Percentiles rank a stretch among this genome's conserved stretches.
These are phyloP conservation scores for Trinectes maculatus DNA, from an alignment of 2,113 vertebrate genomes.

Conservation along the genomic window DNA sequence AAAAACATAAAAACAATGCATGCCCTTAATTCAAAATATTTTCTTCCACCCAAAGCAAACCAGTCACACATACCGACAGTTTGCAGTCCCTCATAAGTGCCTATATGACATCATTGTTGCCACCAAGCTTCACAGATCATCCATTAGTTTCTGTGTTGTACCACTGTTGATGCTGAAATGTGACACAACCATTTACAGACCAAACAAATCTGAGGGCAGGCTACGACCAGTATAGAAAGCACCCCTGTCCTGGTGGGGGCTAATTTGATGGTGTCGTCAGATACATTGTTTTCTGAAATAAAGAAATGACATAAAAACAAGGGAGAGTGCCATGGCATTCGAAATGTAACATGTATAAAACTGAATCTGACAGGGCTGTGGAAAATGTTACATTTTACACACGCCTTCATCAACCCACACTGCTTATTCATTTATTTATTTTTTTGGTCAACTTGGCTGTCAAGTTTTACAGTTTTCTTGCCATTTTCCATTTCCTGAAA, in stretches of 20 bases:
- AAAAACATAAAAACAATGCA: constrained; percentile 74
- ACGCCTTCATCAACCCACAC: constrained; percentile 31
- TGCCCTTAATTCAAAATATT: constrained; percentile 78
- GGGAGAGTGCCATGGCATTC: constrained; percentile 32
- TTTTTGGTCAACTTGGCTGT: constrained; percentile 80
- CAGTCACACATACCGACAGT: constrained; percentile 58
- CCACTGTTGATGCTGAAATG: constrained; percentile 29
- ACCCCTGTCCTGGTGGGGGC: constrained; percentile 38
- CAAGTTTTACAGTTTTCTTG: constrained; percentile 63
- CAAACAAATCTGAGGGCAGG: constrained; percentile 24
- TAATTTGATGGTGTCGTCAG: constrained; percentile 20
- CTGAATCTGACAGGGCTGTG: constrained; percentile 38
- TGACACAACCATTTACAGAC: constrained; percentile 7
- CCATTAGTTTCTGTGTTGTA: constrained; percentile 20
- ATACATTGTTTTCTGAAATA: constrained; percentile 47
- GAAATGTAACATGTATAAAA: constrained; percentile 59
- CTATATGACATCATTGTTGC: constrained; percentile 56
- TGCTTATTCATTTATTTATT: constrained; percentile 19
- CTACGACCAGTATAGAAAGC: constrained; percentile 27
- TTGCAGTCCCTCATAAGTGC: constrained; percentile 59
- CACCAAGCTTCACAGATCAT: constrained; percentile 28
- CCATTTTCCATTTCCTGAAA: constrained; percentile 71
- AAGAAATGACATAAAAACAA: constrained; percentile 39
- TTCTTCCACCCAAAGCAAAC: constrained; percentile 55
- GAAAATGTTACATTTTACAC: constrained; percentile 27